phyloP scores from a whole-genome alignment of 2,113 vertebrate genomes.

The Progne subis region DNA sequence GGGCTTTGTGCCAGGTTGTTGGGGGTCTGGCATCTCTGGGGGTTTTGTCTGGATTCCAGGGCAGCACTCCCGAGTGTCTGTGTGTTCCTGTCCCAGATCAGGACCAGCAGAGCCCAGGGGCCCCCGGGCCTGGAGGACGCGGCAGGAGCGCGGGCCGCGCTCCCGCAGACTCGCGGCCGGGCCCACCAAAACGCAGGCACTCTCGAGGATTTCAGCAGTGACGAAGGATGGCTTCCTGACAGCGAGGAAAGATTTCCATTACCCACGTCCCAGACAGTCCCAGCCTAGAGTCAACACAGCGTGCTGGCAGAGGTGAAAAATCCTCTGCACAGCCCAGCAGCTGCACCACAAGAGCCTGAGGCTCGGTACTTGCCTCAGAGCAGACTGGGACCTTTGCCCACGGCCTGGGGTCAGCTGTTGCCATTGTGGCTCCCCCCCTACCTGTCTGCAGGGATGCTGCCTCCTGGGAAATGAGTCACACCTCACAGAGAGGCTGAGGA shows the following conservation, averaged over 20 bases:
- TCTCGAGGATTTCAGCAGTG: not conserved
- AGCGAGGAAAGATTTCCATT: not conserved
- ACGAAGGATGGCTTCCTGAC: not conserved
- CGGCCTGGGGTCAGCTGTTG: not conserved
- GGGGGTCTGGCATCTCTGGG: constrained; percentile 20
- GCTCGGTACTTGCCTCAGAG: not conserved
- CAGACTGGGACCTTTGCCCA: not conserved
- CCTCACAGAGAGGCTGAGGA: not conserved
- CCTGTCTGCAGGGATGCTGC: not conserved
- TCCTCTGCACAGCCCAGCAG: not conserved
- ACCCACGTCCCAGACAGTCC: not conserved
- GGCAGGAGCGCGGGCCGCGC: not conserved
- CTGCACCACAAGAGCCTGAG: not conserved
- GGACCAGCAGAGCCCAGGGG: too few relatives aligned
- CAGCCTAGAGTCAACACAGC: not conserved
- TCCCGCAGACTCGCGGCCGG: not conserved
- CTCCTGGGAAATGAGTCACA: not conserved
- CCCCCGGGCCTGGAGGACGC: not conserved
- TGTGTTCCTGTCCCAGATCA: not conserved
- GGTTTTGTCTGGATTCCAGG: constrained; percentile 3
- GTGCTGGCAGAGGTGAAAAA: not conserved
- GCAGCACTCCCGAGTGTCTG: not conserved
- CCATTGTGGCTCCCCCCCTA: not conserved
- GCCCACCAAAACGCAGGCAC: not conserved
- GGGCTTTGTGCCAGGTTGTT: constrained; percentile 25